phyloP scores from a whole-genome alignment of 2,888 invertebrate genomes.

The Ophion ellenae region DNA sequence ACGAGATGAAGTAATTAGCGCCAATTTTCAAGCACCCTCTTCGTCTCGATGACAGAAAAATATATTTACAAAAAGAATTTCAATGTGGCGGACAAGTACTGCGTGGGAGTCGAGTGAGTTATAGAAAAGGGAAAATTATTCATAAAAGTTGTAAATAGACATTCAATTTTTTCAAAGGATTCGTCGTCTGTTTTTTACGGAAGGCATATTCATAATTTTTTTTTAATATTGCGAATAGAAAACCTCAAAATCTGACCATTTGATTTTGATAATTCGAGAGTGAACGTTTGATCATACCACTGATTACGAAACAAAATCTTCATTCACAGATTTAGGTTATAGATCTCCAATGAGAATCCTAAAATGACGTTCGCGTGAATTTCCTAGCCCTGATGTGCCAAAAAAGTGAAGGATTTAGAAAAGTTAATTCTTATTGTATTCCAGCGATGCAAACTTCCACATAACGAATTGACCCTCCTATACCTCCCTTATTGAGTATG shows the following conservation, averaged over 20 bases:
- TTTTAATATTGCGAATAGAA: too few species aligned
- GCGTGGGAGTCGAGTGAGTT: too few species aligned
- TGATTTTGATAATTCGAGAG: not conserved
- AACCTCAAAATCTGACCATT: not conserved
- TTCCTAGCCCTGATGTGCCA: not conserved
- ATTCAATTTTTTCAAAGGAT: too few species aligned
- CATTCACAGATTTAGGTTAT: not conserved
- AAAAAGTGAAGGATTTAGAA: not conserved
- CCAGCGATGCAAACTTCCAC: too few species aligned
- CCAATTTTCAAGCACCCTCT: too few species aligned
- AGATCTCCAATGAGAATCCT: not conserved
- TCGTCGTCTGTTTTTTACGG: too few species aligned
- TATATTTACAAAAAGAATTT: too few species aligned
- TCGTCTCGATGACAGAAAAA: not conserved
- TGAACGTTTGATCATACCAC: not conserved
- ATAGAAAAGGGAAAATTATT: too few species aligned
- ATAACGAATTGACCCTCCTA: not conserved
- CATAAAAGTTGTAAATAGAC: too few species aligned
- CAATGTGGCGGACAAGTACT: too few species aligned
- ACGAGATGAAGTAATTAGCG: not conserved
- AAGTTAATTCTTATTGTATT: too few species aligned
- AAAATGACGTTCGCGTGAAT: not conserved
- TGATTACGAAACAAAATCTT: not conserved
- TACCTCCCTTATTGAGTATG: not conserved
- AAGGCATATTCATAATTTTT: too few species aligned